These are phyloP conservation scores for Gisinianus flammeolus DNA, from an alignment of 2,888 invertebrate species.

Conservation along the genomic window DNA sequence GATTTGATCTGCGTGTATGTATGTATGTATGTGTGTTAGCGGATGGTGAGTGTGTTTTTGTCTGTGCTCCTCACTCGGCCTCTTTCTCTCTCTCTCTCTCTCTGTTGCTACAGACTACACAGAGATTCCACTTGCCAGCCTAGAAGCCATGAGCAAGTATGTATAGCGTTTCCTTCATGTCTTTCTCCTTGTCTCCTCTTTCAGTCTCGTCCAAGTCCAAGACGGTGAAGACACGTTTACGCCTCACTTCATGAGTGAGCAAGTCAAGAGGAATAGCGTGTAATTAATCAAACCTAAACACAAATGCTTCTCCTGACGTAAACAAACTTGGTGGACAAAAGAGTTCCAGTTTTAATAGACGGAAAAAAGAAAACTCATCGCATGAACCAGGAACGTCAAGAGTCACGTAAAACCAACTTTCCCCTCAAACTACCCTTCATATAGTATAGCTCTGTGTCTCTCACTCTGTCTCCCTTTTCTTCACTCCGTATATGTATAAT, in stretches of 20 bases:
- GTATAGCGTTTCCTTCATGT: conserved; percentile 16
- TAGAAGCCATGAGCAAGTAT: neutral
- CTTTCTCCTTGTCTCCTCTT: neutral
- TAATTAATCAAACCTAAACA: conserved; percentile 40
- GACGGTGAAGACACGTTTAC: conserved; percentile 27
- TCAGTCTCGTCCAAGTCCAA: neutral
- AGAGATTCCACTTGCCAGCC: neutral
- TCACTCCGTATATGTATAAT: neutral
- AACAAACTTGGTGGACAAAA: conserved; percentile 38
- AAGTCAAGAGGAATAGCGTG: conserved; percentile 38
- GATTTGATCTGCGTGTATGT: neutral
- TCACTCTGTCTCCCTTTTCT: neutral
- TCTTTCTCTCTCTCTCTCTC: neutral
- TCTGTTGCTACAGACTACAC: neutral
- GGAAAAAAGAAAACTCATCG: neutral
- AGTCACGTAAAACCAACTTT: conserved; percentile 2
- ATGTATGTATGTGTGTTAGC: neutral
- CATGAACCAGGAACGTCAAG: conserved; percentile 1
- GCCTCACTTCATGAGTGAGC: conserved; percentile 35
- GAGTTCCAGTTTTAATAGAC: conserved; percentile 34
- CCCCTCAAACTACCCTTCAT: neutral
- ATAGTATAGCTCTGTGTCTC: neutral
- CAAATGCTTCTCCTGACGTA: conserved; percentile 36
- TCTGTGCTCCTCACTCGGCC: neutral
- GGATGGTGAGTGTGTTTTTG: neutral